Base-by-base conservation (phyloP, 92 coral and sea anemone species). In the Umimayanthus chanpuru region DNA sequence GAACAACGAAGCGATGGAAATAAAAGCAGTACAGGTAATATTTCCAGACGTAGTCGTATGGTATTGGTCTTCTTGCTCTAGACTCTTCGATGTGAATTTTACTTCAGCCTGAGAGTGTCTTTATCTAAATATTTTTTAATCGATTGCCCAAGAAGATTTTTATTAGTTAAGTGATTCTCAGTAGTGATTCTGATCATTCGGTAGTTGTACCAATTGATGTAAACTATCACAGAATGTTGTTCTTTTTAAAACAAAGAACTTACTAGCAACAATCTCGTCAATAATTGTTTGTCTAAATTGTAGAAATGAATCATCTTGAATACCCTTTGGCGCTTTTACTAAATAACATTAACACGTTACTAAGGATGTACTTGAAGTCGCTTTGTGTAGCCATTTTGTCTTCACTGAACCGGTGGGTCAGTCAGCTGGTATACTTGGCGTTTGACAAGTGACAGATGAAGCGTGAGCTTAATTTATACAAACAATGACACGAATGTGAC, bases 11-110 rank as follows among this genome's bases (percentile, higher is more conserved):
- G n/a, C n/a, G n/a, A n/a, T n/a, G n/a, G n/a, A n/a, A n/a, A n/a
- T n/a, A n/a, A n/a, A n/a, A n/a, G n/a, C n/a, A n/a, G n/a, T n/a
- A 6, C 77, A 88, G 90, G 90, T 88, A 87, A 41, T 39, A 28
- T 74, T 21, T 68, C 30, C 39, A 55, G 10, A 3, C 43, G 66
- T 85, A 40, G 15, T 65, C 64, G n/a, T 26, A 8, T 14, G 36
- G 5, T 77, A 44, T 86, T 29, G 29, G 30, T 88, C 76, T 28
- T 55, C 16, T 76, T 32, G 47, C 18, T 75, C 75, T 44, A 67
- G 16, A 32, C 56, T 2, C 4, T 55, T 49, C 20, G 74, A 66
- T 41, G 8, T 2, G 26, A 29, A 49, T n/a, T 5, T 77, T 32
- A 71, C 82, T 73, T 73, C 77, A 73, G 10, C 36, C 36, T 32